Conservation (phyloP, 2,888 invertebrate species). For the Allophyes oxyacanthae region DNA sequence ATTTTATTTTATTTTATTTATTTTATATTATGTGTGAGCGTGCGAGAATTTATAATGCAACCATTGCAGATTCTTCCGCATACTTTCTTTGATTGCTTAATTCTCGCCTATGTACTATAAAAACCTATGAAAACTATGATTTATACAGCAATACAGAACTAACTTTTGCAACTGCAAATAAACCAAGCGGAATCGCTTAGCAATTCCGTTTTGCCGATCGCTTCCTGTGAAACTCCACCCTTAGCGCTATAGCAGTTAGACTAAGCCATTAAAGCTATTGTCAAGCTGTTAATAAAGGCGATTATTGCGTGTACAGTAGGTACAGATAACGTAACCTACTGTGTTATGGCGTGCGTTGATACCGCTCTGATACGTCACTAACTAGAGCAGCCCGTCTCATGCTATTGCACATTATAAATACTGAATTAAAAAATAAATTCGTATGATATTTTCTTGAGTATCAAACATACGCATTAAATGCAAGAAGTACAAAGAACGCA, state of each 20-base stretch:
- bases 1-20: too few relatives aligned
- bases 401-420: conserved; percentile 56
- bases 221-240: conserved; percentile 30
- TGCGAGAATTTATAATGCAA: too few relatives aligned
- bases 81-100: too few relatives aligned
- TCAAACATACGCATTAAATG: not conserved
- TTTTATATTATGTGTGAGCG: too few relatives aligned
- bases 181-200: conserved; percentile 20
- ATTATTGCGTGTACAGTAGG: conserved; percentile 23
- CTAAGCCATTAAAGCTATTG: conserved; percentile 32
- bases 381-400: conserved; percentile 63
- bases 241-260: conserved; percentile 32
- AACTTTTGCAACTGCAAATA: conserved; percentile 9
- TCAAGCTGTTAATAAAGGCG: conserved; percentile 15
- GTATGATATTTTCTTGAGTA: conserved; percentile 2
- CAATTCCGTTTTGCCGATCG: conserved; percentile 35
- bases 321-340: conserved; percentile 42
- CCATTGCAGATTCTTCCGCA: too few relatives aligned
- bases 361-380: conserved; percentile 63
- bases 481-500: not conserved
- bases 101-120: too few relatives aligned
- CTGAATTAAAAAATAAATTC: conserved; percentile 46
- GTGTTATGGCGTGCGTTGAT: conserved; percentile 49
- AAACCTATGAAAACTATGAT: too few relatives aligned
- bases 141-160: too few relatives aligned